Percentiles rank a stretch among this genome's conserved stretches.
phyloP scores from a whole-genome alignment of 2,113 vertebrate species.

The Ciconia maguari region DNA sequence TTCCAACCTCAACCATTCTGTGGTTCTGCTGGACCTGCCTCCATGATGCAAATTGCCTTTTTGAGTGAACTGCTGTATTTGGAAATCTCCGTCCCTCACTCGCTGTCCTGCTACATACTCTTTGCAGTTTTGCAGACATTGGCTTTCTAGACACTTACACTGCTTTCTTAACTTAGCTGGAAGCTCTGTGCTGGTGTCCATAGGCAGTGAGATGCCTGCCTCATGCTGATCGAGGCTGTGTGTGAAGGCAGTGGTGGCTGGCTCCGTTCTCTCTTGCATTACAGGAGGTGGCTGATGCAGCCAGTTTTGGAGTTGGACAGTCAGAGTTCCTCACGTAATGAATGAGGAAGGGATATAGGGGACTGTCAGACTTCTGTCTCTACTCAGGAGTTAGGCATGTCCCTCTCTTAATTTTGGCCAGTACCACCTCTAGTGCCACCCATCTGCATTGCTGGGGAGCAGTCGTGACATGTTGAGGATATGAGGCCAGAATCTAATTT shows the following conservation, averaged over 20 bases:
- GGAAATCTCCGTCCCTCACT: neutral
- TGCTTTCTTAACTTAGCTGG: neutral
- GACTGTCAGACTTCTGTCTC: neutral
- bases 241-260: neutral
- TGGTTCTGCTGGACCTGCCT: neutral
- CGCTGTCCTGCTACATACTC: neutral
- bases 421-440: neutral
- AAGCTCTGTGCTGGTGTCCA: neutral
- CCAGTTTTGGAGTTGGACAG: neutral
- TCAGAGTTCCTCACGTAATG: rapidly evolving
- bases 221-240: neutral
- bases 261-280: neutral
- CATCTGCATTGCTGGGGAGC: neutral
- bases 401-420: neutral
- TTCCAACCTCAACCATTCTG: neutral
- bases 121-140: neutral
- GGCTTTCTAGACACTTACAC: neutral
- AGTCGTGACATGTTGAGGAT: rapidly evolving
- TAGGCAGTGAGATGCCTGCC: neutral
- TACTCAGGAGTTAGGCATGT: neutral
- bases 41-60: rapidly evolving
- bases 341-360: neutral
- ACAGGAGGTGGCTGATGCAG: neutral
- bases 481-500: neutral
- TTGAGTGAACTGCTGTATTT: neutral